phyloP scores from a whole-genome alignment of 30 jellyfish, hydroid and myxozoan genomes.

The Mastigias papua region DNA sequence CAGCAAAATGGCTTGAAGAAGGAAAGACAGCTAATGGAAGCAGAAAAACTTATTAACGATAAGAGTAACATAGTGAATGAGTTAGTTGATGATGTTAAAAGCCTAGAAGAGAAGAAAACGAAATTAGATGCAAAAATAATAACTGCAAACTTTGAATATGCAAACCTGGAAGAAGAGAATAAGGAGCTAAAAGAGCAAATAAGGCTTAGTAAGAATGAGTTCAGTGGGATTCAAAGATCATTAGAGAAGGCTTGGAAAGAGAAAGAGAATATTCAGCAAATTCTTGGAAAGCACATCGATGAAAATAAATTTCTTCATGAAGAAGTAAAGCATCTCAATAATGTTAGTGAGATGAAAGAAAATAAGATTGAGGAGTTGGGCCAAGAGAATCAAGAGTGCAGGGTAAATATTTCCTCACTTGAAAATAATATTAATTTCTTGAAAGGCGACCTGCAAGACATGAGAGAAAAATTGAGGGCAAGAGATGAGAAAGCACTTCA shows the following conservation, averaged over 20 bases:
- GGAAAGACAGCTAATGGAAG: conserved; percentile 21
- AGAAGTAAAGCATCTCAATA: neutral
- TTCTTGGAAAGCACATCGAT: neutral
- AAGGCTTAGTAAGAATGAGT: conserved; percentile 1
- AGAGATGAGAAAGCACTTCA: neutral
- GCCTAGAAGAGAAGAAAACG: neutral
- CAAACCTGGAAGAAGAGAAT: neutral
- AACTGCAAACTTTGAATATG: neutral
- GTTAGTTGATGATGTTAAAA: neutral
- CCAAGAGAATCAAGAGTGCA: neutral
- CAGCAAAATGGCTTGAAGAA: conserved; percentile 14
- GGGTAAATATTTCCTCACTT: conserved; percentile 2
- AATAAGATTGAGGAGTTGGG: conserved; percentile 7
- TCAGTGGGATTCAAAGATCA: conserved; percentile 38
- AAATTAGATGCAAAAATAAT: neutral
- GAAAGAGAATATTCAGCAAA: conserved; percentile 1
- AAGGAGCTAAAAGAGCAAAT: neutral
- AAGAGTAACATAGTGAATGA: neutral
- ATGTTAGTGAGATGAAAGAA: conserved; percentile 1
- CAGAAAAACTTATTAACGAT: conserved; percentile 12
- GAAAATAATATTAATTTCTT: neutral
- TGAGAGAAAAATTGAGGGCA: neutral
- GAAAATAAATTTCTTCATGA: neutral
- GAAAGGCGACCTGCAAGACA: neutral
- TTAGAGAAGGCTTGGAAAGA: conserved; percentile 58